Conservation (phyloP, 2,797 vertebrate genomes). For the Alosa sapidissima region DNA sequence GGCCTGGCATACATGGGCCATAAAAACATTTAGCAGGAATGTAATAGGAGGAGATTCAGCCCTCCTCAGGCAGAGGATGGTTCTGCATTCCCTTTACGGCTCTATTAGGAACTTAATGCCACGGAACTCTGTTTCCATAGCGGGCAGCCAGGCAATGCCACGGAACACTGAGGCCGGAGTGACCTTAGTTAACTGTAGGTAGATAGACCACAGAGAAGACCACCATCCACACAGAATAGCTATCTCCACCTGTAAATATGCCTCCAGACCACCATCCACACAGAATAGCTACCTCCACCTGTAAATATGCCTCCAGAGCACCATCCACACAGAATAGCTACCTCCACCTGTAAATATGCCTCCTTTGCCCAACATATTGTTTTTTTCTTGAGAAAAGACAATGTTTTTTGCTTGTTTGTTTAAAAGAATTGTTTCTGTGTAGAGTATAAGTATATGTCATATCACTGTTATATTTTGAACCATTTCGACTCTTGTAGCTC, state of each 20-base stretch:
- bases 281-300: neutral
- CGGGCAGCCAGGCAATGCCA: neutral
- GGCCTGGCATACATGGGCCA: neutral
- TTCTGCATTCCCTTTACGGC: neutral
- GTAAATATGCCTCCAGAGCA: neutral
- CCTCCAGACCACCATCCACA: neutral
- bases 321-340: neutral
- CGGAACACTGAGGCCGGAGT: neutral
- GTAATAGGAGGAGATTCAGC: neutral
- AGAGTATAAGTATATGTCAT: no score
- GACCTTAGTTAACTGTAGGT: no score
- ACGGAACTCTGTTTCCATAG: neutral
- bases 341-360: no score
- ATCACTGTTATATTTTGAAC: no score
- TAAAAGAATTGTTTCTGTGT: no score
- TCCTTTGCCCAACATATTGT: no score
- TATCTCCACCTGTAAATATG: no score
- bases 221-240: no score
- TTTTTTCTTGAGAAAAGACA: no score
- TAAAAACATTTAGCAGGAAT: neutral
- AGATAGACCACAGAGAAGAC: no score
- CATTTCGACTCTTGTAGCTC: neutral
- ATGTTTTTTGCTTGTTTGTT: no score
- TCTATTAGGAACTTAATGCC: slow-evolving; percentile 1
- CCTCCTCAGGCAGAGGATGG: neutral